These are phyloP conservation scores for Acanthiza pusilla DNA, from an alignment of 2,797 vertebrate species.

Conservation along the genomic window DNA sequence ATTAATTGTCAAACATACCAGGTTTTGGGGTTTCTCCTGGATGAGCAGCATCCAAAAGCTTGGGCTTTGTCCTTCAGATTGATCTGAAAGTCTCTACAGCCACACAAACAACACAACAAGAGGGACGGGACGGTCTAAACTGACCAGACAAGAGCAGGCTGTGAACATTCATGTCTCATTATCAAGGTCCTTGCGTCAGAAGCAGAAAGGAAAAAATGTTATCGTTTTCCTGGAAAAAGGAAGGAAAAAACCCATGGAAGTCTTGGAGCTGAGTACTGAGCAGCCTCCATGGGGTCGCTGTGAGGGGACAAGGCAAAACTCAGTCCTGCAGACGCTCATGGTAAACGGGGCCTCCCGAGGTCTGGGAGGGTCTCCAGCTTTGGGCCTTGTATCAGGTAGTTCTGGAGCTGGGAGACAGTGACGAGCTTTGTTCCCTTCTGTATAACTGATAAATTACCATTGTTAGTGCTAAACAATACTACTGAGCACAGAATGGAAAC, in stretches of 20 bases:
- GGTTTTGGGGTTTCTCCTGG: neutral
- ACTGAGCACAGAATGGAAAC: constrained; percentile 59
- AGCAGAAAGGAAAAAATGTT: neutral
- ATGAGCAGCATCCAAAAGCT: neutral
- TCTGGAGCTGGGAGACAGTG: neutral
- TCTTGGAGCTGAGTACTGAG: neutral
- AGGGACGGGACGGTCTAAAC: neutral
- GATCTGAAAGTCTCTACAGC: neutral
- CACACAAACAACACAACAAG: rapidly evolving
- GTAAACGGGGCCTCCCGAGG: neutral
- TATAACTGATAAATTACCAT: constrained; percentile 57
- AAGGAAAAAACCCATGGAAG: neutral
- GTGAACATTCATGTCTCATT: neutral
- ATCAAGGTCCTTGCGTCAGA: neutral
- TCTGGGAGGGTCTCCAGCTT: neutral
- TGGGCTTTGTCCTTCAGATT: neutral
- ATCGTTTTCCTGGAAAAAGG: neutral
- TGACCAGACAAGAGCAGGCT: neutral
- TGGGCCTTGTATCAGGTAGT: neutral
- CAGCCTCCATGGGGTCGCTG: neutral
- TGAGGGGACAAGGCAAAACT: neutral
- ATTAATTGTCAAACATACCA: neutral
- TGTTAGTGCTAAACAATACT: constrained; percentile 38
- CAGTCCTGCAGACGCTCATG: rapidly evolving
- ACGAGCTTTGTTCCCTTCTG: constrained; percentile 15